Evolutionary conservation across 2,888 invertebrate genomes (phyloP).

Genomic region (Zygothrica quintamaculata): DNA sequence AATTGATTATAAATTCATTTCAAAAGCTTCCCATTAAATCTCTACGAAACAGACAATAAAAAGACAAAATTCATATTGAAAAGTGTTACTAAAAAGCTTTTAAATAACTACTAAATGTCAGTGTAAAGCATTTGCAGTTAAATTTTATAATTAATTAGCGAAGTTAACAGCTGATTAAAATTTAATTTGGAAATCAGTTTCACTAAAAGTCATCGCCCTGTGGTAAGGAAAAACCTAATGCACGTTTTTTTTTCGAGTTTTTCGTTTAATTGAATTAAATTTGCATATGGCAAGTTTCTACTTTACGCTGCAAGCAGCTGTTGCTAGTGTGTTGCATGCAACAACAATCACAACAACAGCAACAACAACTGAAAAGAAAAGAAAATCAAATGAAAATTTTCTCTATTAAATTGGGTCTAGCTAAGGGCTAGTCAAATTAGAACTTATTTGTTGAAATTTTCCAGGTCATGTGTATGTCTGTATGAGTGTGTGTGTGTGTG

Average conservation of each 20-base stretch:
- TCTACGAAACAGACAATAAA: too few relatives aligned
- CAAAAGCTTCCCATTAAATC: too few relatives aligned
- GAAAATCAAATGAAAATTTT: conserved; percentile 1
- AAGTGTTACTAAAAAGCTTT: too few relatives aligned
- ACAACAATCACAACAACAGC: conserved; percentile 24
- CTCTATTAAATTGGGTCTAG: conserved; percentile 45
- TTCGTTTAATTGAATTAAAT: conserved; percentile 63
- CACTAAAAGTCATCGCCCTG: too few relatives aligned
- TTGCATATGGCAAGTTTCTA: conserved; percentile 63
- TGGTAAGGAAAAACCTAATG: conserved; percentile 35
- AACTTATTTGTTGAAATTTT: conserved; percentile 36
- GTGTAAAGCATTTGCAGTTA: too few relatives aligned
- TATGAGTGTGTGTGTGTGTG: background rate
- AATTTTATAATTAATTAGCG: background rate
- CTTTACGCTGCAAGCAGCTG: conserved; percentile 31
- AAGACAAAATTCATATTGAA: too few relatives aligned
- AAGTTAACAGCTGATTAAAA: conserved; percentile 21
- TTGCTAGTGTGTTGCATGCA: conserved; percentile 49
- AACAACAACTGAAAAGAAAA: too few relatives aligned
- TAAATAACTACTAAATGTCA: too few relatives aligned
- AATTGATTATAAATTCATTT: too few relatives aligned
- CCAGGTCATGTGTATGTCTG: conserved; percentile 51
- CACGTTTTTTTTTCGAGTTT: conserved; percentile 47
- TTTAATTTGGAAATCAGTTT: conserved; percentile 12
- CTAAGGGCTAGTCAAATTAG: conserved; percentile 24